Base-by-base conservation (phyloP, 2,888 invertebrate species). In the Sympetrum striolatum region DNA sequence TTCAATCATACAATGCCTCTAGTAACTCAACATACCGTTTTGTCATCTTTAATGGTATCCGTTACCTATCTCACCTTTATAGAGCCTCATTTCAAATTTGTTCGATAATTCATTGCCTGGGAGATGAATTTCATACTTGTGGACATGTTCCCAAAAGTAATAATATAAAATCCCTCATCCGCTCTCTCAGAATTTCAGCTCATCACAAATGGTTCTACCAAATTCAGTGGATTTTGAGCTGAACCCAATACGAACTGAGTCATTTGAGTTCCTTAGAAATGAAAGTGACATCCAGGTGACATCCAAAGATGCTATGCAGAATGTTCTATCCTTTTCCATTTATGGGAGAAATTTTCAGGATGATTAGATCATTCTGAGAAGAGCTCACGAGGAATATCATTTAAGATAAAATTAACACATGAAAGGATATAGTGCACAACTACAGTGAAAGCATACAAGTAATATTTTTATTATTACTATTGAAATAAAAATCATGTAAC, bases 71-170 rank as follows among this genome's bases (percentile, higher is more conserved):
- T 58, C 94, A 91, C 6, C 60, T 91, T 1, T 91, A 92, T 12
- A 91, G 91, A 4, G 91, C 91, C 8, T 95, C 95, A 0, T 92
- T 93, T 4, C 94, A 95, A 92, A 92, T 94, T 25, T 96, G 96
- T 91, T 94, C 94, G 0, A 92, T 96, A 10, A 92, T 95, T 14
- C 94, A 95, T 8, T 96, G 96, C 92, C 93, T 93, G 8, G 94
- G 94, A 58, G 93, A 94, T 73, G 86, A 86, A 35, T 8, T 22
- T 8, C 58, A 8, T 8, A 86, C 22, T n/a, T 86, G 86, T 60
- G 86, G 35, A 10, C 60, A 86, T 14, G 18, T 22, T 60, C 86
- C 86, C 5, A 31, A 37, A 8, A n/a, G 37, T 64, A 2, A 15
- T n/a, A 64, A n/a, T 37, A n/a, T 37, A 25, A 35, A 86, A 37